Evolutionary conservation across 2,797 vertebrate genomes (phyloP).

Genomic region (Leucoraja ocellata): DNA sequence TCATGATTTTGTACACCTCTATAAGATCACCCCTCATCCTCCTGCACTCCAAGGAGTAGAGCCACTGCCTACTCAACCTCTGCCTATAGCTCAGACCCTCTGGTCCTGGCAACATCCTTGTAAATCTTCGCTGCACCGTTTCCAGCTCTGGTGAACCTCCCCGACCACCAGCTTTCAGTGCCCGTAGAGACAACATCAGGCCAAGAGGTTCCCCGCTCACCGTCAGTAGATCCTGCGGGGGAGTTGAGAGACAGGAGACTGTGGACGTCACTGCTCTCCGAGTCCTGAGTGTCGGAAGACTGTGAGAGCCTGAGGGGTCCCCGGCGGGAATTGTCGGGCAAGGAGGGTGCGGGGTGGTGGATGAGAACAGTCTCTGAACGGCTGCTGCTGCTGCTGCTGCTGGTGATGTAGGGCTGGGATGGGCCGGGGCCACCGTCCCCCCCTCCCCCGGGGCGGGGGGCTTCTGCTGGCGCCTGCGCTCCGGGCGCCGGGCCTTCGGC

Average conservation of each 20-base stretch:
- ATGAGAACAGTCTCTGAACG: slow-evolving; percentile 80
- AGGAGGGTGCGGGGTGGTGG: slow-evolving; percentile 66
- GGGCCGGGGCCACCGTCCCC: slow-evolving; percentile 58
- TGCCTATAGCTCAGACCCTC: no score
- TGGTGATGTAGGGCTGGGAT: slow-evolving; percentile 54
- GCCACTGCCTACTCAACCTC: no score
- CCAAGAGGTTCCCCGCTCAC: slow-evolving; percentile 53
- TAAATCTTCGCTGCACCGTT: no score
- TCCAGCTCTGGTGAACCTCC: neutral
- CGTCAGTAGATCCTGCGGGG: slow-evolving; percentile 82
- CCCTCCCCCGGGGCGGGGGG: slow-evolving; percentile 47
- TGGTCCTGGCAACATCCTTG: no score
- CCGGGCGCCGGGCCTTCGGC: slow-evolving; percentile 62
- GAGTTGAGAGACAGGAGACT: slow-evolving; percentile 78
- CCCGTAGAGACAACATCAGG: neutral
- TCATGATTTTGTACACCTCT: no score
- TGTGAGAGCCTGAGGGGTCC: slow-evolving; percentile 60
- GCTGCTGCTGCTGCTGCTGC: slow-evolving; percentile 58
- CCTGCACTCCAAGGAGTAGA: no score
- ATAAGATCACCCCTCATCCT: no score
- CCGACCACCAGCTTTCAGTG: neutral
- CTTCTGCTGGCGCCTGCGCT: neutral
- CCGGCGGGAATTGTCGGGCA: slow-evolving; percentile 56
- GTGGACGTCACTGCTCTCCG: slow-evolving; percentile 75
- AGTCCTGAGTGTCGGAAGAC: slow-evolving; percentile 62